Evolutionary conservation across 1,140 invertebrate genomes (phyloP).

Genomic region (Anastatus disparis): DNA sequence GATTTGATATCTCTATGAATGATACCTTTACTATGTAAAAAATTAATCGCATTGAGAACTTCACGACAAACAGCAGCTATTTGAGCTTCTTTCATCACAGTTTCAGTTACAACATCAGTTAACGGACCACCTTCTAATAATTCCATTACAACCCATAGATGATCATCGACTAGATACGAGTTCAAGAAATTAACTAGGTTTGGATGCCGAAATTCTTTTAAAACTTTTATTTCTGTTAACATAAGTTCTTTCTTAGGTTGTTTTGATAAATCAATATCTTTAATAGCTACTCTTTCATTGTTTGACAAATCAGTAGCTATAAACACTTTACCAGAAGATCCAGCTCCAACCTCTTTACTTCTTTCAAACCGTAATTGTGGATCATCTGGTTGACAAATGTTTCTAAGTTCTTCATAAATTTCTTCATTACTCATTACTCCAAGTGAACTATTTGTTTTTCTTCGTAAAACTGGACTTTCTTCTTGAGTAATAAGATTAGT

Average conservation of each 20-base stretch:
- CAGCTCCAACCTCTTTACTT: constrained; percentile 89
- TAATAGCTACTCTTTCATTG: constrained; percentile 88
- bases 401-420: constrained; percentile 82
- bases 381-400: constrained; percentile 81
- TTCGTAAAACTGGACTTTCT: constrained; percentile 60
- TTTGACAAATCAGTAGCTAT: constrained; percentile 85
- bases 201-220: constrained; percentile 93
- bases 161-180: constrained; percentile 87
- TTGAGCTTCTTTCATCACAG: constrained; percentile 96
- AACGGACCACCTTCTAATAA: constrained; percentile 94
- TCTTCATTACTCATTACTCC: constrained; percentile 80
- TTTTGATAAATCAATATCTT: constrained; percentile 94
- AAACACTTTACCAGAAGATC: constrained; percentile 91
- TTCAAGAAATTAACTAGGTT: constrained; percentile 98
- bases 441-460: constrained; percentile 65
- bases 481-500: constrained; percentile 47
- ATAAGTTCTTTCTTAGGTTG: constrained; percentile 95
- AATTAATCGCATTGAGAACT: constrained; percentile 91
- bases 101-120: constrained; percentile 97
- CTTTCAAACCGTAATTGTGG: constrained; percentile 83
- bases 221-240: constrained; percentile 93
- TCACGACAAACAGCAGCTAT: constrained; percentile 95
- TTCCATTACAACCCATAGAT: constrained; percentile 96
- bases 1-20: constrained; percentile 96
- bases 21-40: constrained; percentile 90